phyloP scores from a whole-genome alignment of 2,797 vertebrate genomes.

The Neosilurus hyrtlii region DNA sequence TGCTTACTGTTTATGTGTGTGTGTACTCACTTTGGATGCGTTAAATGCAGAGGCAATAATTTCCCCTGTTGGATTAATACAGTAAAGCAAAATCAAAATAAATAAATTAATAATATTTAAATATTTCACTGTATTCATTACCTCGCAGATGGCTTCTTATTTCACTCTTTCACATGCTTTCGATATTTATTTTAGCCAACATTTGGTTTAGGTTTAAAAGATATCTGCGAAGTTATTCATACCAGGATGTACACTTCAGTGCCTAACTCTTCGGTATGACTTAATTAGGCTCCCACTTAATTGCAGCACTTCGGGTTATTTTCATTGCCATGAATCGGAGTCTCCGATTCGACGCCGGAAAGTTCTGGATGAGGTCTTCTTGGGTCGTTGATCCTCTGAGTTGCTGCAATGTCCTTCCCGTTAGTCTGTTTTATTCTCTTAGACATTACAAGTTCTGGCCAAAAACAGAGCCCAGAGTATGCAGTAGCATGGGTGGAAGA shows the following conservation, averaged over 20 bases:
- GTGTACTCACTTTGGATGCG: too few species aligned
- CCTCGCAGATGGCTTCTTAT: background rate
- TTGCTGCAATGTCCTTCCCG: constrained; percentile 23
- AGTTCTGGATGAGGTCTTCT: constrained; percentile 26
- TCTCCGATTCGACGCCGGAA: constrained; percentile 1
- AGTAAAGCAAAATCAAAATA: too few species aligned
- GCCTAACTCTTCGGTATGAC: constrained; percentile 16
- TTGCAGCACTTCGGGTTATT: constrained; percentile 18
- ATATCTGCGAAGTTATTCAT: constrained; percentile 19
- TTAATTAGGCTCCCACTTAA: constrained; percentile 4
- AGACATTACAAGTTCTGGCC: constrained; percentile 32
- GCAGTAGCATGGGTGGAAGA: constrained; percentile 6
- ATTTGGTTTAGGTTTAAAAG: constrained; percentile 26
- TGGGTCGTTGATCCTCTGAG: constrained; percentile 15
- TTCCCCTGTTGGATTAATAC: too few species aligned
- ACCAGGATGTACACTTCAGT: constrained; percentile 21
- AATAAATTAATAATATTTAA: too few species aligned
- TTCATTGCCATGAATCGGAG: constrained; percentile 8
- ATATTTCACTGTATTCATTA: background rate
- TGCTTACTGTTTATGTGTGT: too few species aligned
- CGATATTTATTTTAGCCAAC: constrained; percentile 5
- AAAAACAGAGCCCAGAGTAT: background rate
- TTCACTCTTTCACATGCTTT: constrained; percentile 1
- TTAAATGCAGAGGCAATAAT: too few species aligned
- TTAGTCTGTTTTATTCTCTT: constrained; percentile 36